Conservation (phyloP, 2,888 invertebrate species). For the Tiphia femorata region DNA sequence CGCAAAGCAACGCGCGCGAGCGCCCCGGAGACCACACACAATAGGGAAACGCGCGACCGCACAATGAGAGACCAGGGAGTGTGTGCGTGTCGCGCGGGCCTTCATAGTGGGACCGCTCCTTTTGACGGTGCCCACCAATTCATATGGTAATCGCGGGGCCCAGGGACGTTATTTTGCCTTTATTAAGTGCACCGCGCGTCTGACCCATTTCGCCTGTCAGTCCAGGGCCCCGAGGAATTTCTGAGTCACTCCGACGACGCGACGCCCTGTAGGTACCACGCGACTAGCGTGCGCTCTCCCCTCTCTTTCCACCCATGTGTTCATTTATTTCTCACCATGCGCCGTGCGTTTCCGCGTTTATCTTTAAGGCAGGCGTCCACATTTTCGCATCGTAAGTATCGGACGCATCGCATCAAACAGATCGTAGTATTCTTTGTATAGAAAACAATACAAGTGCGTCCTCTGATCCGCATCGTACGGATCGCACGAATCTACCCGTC, state of each 20-base stretch:
- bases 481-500: too few relatives aligned
- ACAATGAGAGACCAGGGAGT: background rate
- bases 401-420: too few relatives aligned
- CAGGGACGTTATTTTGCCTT: conserved; percentile 48
- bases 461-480: too few relatives aligned
- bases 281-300: conserved; percentile 17
- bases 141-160: conserved; percentile 56
- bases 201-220: conserved; percentile 59
- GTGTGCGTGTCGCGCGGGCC: background rate
- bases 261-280: conserved; percentile 23
- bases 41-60: conserved; percentile 25
- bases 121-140: conserved; percentile 48
- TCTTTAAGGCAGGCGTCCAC: too few relatives aligned
- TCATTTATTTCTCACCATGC: too few relatives aligned
- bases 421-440: too few relatives aligned
- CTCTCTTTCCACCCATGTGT: background rate
- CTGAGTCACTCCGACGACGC: conserved; percentile 43
- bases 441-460: too few relatives aligned
- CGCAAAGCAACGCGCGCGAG: conserved; percentile 27
- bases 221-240: conserved; percentile 44
- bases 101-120: conserved; percentile 24
- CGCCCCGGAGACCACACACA: conserved; percentile 48
- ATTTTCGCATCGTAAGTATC: too few relatives aligned
- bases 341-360: background rate
- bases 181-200: conserved; percentile 54